Evolutionary conservation across 2,113 vertebrate genomes (phyloP).

Genomic region (Neoarius graeffei): DNA sequence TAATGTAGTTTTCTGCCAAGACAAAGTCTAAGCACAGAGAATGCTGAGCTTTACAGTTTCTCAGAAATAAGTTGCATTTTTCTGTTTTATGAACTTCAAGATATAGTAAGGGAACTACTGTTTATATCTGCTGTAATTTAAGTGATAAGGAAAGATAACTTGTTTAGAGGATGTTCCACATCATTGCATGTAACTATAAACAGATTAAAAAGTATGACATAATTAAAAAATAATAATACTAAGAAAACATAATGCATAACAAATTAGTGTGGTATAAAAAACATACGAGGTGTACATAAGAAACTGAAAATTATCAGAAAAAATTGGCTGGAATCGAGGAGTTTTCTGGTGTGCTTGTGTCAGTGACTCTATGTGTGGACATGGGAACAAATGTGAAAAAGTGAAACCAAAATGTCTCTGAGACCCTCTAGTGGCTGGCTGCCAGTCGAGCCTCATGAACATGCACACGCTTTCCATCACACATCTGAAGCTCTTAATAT

Average conservation of each 20-base stretch:
- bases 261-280: neutral
- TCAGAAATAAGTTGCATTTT: neutral
- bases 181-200: too few species aligned
- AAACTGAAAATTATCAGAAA: neutral
- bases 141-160: neutral
- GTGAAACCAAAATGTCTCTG: neutral
- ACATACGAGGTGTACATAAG: neutral
- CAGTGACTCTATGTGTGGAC: neutral
- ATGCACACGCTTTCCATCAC: neutral
- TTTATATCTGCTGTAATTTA: neutral
- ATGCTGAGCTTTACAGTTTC: neutral
- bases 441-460: neutral
- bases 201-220: neutral
- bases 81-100: neutral
- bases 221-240: neutral
- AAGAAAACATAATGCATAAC: neutral
- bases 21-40: neutral
- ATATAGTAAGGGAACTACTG: neutral
- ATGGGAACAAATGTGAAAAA: neutral
- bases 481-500: neutral
- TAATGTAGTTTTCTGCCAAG: neutral
- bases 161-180: neutral
- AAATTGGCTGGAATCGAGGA: neutral
- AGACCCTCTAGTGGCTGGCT: neutral
- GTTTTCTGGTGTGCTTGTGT: neutral